Conservation (phyloP, 2,888 invertebrate species). For the Acleris literana region DNA sequence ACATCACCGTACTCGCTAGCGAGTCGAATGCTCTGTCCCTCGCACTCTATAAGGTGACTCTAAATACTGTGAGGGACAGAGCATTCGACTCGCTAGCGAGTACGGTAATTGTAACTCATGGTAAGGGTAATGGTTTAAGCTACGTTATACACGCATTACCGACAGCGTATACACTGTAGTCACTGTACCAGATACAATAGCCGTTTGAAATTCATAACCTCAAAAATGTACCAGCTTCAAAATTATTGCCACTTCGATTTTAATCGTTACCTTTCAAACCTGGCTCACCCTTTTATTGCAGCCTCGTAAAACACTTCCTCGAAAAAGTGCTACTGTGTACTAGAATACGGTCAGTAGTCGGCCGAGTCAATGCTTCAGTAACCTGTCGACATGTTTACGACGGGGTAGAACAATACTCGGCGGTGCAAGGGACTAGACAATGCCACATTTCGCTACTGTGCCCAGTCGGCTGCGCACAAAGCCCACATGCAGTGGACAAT, state of each 20-base stretch:
- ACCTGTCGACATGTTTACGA: constrained; percentile 81
- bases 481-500: constrained; percentile 75
- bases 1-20: too few species aligned
- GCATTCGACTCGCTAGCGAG: too few species aligned
- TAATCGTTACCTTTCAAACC: constrained; percentile 26
- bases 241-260: neutral
- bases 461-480: constrained; percentile 57
- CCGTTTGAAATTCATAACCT: too few species aligned
- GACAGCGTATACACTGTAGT: too few species aligned
- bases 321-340: constrained; percentile 50
- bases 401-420: constrained; percentile 65
- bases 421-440: constrained; percentile 39
- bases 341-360: constrained; percentile 17
- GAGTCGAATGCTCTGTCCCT: too few species aligned
- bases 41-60: too few species aligned
- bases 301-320: constrained; percentile 41
- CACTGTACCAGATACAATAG: too few species aligned
- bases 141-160: too few species aligned
- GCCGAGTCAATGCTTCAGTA: constrained; percentile 46
- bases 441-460: constrained; percentile 53
- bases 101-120: too few species aligned
- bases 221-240: too few species aligned
- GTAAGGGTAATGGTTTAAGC: too few species aligned
- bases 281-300: constrained; percentile 33
- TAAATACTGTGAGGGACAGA: too few species aligned